Evolutionary conservation across 1,140 invertebrate genomes (phyloP), one percentile per base, ranked within the genome.

Genomic region (Cydia amplana): DNA sequence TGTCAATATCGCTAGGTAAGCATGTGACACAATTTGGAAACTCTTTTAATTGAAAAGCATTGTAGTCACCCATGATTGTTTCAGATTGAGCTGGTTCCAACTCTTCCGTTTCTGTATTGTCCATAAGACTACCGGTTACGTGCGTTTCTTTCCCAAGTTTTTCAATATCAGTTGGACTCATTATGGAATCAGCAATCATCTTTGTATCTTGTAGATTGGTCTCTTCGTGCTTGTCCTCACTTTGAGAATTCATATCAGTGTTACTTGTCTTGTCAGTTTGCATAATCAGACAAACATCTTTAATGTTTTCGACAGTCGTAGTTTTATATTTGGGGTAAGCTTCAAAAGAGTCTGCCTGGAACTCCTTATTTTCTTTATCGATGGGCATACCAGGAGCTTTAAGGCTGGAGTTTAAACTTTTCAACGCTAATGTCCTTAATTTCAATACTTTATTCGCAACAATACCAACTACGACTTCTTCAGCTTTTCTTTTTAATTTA

Each of bases 401-500:
- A 6, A 36, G 28, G 14, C 70, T 73, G 23, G 32, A 60, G 10
- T 75, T 51, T 23, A 49, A 64, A 51, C 12, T 64, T 28, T n/a
- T 65, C n/a, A 70, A 10, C 4, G 65, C 65, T 7, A 70, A 20
- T 18, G 36, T 36, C 28, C 14, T 18, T 67, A 49, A 63, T 73
- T 78, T 78, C 12, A 64, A 51, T 70, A 78, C 2, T 75, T 78
- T 78, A 65, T n/a, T 75, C 9, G 74, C 60, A 28, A 78, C 20
- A 49, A 12, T 20, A 20, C 12, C 72, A 9, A 32, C 18, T 6
- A 36, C 60, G 20, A 16, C 7, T 4, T 72, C 72, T 18, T 49
- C 28, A 32, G 72, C 32, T 51, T 75, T 78, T 75, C 77, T 78
- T 73, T 78, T 78, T 3, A 78, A 70, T 18, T 40, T 75, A 20